Evolutionary conservation across 2,113 vertebrate genomes (phyloP), one percentile per base, ranked within the genome.

Genomic region (Pan troglodytes): DNA sequence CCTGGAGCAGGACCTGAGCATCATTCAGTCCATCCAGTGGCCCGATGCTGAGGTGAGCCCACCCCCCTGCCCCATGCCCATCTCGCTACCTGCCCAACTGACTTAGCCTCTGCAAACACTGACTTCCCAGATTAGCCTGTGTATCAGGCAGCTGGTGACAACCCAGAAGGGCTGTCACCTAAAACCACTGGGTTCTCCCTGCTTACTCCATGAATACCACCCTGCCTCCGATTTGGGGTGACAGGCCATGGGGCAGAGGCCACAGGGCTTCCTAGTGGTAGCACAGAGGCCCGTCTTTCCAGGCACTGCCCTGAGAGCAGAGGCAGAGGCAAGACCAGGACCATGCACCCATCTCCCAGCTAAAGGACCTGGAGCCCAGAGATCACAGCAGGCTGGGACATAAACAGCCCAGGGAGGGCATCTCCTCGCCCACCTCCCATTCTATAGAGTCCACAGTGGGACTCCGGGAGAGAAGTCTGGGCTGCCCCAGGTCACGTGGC

Each of bases 1-100:
- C 84, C 98, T 99, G 98, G 99, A 99, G 98, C 99, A 99, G 0
- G 99, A 99, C 98, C 99, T 99, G 75, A 99, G 99, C 99, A 99
- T 99, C 98, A 97, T 99, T 94, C 99, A 99, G 97, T 97, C 99
- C 94, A 98, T 99, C 94, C 98, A 97, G 0, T 99, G 99, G 27
- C 99, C 99, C 0, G 99, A 99, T 0, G 99, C 99, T 0, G 99
- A 99, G 99, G 99, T 99, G 98, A 98, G 93, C 61, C 59, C 87
- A 0, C 78, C 50, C 25, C 4, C 11, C 5, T 0, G 8, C 1
- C 52, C n/a, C 3, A 18, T 0, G 0, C 48, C 59, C 50, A 2
- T 55, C 30, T 0, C 6, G 0, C 81, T 20, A 0, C 11, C 61
- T 6, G 1, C 93, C 80, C 30, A 11, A n/a, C 61, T 38, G 40